phyloP scores from a whole-genome alignment of 2,888 invertebrate species.

The Tolmerus cingulatus region DNA sequence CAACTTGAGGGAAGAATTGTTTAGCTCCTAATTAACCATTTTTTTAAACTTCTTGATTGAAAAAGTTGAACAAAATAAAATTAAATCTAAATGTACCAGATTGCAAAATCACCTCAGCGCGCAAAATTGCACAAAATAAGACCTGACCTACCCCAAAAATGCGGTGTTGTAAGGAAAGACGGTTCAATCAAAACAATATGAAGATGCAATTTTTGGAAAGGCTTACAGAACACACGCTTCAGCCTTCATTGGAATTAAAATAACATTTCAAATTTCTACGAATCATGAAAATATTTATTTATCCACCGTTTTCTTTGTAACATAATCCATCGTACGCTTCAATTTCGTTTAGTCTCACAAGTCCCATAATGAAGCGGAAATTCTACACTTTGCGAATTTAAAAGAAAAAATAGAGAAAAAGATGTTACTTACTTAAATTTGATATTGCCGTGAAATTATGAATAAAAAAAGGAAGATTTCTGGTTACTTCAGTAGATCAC shows the following conservation, averaged over 20 bases:
- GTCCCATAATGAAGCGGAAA: neutral
- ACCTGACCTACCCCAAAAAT: neutral
- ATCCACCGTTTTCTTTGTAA: neutral
- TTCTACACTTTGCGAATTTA: neutral
- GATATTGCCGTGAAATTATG: slow-evolving; percentile 20
- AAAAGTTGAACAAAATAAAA: too few species aligned
- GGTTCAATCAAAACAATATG: neutral
- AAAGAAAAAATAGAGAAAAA: neutral
- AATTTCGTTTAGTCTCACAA: neutral
- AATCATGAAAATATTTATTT: neutral
- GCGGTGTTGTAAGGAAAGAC: neutral
- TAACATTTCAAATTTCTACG: neutral
- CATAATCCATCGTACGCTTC: neutral
- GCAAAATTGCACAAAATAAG: neutral
- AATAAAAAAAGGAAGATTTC: slow-evolving; percentile 15
- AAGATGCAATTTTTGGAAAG: neutral
- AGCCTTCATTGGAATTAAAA: neutral
- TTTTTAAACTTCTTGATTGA: too few species aligned
- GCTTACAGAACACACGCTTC: too few species aligned
- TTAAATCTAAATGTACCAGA: too few species aligned
- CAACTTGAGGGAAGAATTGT: too few species aligned
- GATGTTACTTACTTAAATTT: slow-evolving; percentile 19
- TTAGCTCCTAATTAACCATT: too few species aligned
- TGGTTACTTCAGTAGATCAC: slow-evolving; percentile 21
- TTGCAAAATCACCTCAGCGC: neutral